Conservation (phyloP, 2,888 invertebrate species). For the Drosophila limbata region DNA sequence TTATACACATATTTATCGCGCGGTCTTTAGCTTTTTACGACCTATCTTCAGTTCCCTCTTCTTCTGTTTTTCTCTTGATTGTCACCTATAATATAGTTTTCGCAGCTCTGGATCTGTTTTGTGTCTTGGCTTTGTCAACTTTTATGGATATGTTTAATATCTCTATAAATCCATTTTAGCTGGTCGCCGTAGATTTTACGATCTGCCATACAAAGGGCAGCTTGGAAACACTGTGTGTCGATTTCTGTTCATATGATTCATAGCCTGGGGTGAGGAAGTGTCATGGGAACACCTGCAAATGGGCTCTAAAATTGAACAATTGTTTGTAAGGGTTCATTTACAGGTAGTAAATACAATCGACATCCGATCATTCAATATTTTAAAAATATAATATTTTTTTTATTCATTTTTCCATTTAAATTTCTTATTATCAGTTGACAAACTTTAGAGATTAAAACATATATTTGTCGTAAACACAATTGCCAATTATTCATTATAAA, state of each 20-base stretch:
- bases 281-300: conserved; percentile 43
- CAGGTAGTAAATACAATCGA: not conserved
- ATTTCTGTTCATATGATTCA: conserved; percentile 38
- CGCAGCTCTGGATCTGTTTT: conserved; percentile 46
- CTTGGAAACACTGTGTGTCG: conserved; percentile 5
- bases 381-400: no score
- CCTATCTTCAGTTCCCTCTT: conserved; percentile 25
- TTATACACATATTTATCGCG: conserved; percentile 64
- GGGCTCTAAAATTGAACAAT: not conserved
- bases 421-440: no score
- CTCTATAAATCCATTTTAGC: conserved; percentile 68
- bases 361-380: not conserved
- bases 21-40: conserved; percentile 71
- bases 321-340: not conserved
- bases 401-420: no score
- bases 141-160: conserved; percentile 65
- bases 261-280: not conserved
- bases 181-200: conserved; percentile 55
- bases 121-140: conserved; percentile 33
- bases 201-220: conserved; percentile 50
- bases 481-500: no score
- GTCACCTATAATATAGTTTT: conserved; percentile 68
- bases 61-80: conserved; percentile 43
- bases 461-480: no score
- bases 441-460: no score